These are phyloP conservation scores for Melipona beecheii DNA, from an alignment of 2,888 invertebrate genomes.

Conservation along the genomic window DNA sequence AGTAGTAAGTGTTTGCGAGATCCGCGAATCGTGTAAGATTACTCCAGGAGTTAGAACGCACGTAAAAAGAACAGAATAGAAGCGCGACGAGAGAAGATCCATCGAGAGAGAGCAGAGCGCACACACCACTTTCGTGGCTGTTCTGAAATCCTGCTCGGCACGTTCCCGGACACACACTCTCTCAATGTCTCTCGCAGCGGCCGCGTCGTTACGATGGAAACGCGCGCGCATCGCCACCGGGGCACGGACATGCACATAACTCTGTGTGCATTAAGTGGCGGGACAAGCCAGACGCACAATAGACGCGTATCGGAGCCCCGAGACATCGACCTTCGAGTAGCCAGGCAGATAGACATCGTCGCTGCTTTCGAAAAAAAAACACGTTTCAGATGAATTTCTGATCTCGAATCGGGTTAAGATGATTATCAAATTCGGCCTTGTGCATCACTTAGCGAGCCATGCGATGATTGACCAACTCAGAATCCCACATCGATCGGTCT, in stretches of 20 bases:
- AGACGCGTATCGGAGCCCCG: conserved; percentile 22
- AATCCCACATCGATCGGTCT: not conserved
- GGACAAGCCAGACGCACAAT: conserved; percentile 43
- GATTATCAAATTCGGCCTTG: not conserved
- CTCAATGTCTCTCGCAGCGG: not conserved
- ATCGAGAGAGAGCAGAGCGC: not conserved
- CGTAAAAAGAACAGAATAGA: conserved; percentile 5
- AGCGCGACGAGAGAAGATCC: not conserved
- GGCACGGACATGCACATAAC: conserved; percentile 3
- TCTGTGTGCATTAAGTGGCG: conserved; percentile 30
- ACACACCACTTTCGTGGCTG: conserved; percentile 42
- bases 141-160: conserved; percentile 45
- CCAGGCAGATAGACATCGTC: conserved; percentile 25
- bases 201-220: not conserved
- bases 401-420: not conserved
- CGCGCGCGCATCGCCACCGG: not conserved
- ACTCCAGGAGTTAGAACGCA: conserved; percentile 6
- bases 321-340: conserved; percentile 28
- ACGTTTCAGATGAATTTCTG: not conserved
- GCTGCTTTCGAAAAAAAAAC: not conserved
- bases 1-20: not conserved
- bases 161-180: conserved; percentile 24
- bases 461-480: not conserved
- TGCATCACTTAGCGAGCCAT: not conserved
- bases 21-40: conserved; percentile 3